A percentile compares a stretch with the other conserved stretches of the same genome.
Conservation (phyloP, 2,888 invertebrate species). For the Enchytraeus crypticus region DNA sequence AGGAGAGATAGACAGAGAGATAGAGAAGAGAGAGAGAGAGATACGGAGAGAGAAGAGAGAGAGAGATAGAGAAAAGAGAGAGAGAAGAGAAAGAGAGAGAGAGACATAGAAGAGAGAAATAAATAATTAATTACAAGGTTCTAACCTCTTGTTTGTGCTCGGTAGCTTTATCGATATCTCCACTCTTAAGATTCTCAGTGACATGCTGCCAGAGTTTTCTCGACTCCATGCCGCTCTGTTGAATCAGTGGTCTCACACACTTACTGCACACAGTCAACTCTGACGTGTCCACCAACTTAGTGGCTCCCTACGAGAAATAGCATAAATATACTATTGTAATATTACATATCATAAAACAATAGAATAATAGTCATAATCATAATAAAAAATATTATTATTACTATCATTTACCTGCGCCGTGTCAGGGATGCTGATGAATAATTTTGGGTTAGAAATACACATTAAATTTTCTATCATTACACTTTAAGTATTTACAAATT, state of each 20-base stretch:
- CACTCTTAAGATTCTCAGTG: conserved; percentile 46
- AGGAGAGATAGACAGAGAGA: too few relatives aligned
- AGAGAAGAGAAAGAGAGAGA: too few relatives aligned
- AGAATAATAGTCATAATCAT: background rate
- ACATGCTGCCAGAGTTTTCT: conserved; percentile 52
- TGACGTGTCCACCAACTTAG: conserved; percentile 29
- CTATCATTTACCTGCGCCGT: too few relatives aligned
- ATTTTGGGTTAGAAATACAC: too few relatives aligned
- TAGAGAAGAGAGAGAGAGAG: too few relatives aligned
- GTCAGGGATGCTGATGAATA: too few relatives aligned
- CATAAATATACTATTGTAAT: background rate
- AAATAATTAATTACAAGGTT: too few relatives aligned
- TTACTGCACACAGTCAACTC: conserved; percentile 39
- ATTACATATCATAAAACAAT: background rate
- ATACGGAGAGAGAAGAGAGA: too few relatives aligned
- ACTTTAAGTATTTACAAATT: too few relatives aligned
- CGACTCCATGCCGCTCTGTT: conserved; percentile 51
- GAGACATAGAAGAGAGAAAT: too few relatives aligned
- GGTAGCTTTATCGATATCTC: conserved; percentile 49
- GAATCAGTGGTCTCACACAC: conserved; percentile 46
- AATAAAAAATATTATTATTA: background rate
- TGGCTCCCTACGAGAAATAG: conserved; percentile 38
- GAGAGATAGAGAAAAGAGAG: too few relatives aligned
- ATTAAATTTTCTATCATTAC: too few relatives aligned
- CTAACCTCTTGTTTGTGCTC: conserved; percentile 44